Evolutionary conservation across 2,888 invertebrate species (phyloP), one percentile per base, ranked within the genome.

Genomic region (Ormyrus pomaceus): DNA sequence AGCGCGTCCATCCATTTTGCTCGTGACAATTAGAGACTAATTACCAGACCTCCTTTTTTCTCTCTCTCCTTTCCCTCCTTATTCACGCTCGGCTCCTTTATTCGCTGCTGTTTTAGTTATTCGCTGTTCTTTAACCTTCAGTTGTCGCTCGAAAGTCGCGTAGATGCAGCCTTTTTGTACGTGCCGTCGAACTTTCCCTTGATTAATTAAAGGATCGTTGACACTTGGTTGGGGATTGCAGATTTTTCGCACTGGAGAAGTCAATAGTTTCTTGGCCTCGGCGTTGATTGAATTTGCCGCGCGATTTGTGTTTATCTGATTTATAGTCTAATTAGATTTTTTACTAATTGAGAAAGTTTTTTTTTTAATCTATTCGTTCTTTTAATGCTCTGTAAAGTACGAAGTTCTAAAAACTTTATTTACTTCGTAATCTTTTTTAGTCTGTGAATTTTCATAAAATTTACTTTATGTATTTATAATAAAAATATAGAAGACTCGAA

Each of bases 1-100:
- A 86, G 84, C 81, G 56, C 79, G 76, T 65, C 65, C 74, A 80
- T 79, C 59, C 71, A 83, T 83, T 34, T 84, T 76, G 71, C 68
- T 71, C 75, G 80, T 82, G 82, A 83, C 84, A 86, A 85, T 86
- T 85, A 84, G 77, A 58, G 71, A 64, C 83, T 85, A 85, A 87
- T 87, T 85, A 86, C 75, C 81, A 9, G n/a, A 9, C 13, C 45
- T 34, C 8, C 19, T 13, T 46, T 59, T n/a, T 19, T 19, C 19
- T 19, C 19, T 34, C 80, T 80, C 64, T 58, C 70, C n/a, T 70
- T 61, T 56, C 59, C 66, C 64, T 56, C 64, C 74, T 78, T 34
- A 51, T 51, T 19, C 46, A 45, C 48, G 10, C 51, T 34, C 4
- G n/a, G 1, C 55, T 72, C 9, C 62, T 45, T 64, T 56, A n/a